Evolutionary conservation across 2,113 vertebrate genomes (phyloP), one percentile per base, ranked within the genome.

Genomic region (Potamarius usumacintae): DNA sequence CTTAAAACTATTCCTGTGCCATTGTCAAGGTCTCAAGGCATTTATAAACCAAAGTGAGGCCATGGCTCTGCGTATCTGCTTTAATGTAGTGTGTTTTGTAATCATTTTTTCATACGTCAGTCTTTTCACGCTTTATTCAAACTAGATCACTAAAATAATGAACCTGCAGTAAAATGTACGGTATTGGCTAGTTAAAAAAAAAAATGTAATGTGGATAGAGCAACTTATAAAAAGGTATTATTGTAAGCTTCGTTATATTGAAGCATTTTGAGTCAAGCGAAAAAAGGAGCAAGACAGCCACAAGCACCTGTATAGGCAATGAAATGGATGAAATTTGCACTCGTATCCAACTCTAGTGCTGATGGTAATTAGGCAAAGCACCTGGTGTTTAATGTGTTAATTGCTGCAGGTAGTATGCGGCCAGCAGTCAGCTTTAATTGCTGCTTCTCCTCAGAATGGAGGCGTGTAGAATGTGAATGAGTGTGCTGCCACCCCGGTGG

Each of bases 341-440:
- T 58, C 14, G 4, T 67, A 84, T 12, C 52, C 67, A 27, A 30
- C 42, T 82, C 20, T 30, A 34, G 27, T 62, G 69, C 84, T 88
- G 69, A 92, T 91, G 88, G 90, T 94, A 91, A 92, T 91, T 92
- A 94, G 91, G 69, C 84, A 84, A 90, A 88, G 87, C 91, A 90
- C 88, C 90, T 92, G 89, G 82, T 93, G 90, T 90, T 92, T 94
- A 92, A 93, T 93, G 87, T 91, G 90, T 89, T 92, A 91, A 91
- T 90, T 90, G 91, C 89, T 91, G 89, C 91, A 91, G 92, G 91
- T 93, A 89, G 90, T 86, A 83, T 76, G 89, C 77, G 90, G 87
- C 89, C 90, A 91, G 91, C 82, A 91, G 89, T 86, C 89, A 74
- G 85, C 79, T 89, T 91, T 93, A 93, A 92, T 92, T 91, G 91